Evolutionary conservation across 2,888 invertebrate species (phyloP).

Genomic region (Xestia ashworthii): DNA sequence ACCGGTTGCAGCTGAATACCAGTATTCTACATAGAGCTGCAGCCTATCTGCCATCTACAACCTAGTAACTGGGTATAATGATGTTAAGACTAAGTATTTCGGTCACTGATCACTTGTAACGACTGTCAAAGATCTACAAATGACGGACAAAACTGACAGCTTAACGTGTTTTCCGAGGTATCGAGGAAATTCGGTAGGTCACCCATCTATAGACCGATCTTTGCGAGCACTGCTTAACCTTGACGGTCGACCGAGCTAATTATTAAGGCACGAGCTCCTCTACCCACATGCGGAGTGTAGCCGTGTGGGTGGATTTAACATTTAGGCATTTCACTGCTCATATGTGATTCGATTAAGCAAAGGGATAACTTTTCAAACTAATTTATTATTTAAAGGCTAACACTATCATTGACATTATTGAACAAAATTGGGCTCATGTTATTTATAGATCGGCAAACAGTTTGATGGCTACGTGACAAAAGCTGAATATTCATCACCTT

Average conservation of each 20-base stretch:
- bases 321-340: neutral
- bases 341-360: constrained; percentile 17
- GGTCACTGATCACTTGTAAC: neutral
- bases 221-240: neutral
- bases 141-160: neutral
- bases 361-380: constrained; percentile 2
- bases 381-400: neutral
- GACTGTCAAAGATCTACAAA: neutral
- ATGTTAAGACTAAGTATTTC: neutral
- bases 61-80: neutral
- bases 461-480: neutral
- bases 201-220: neutral
- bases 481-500: too few species aligned
- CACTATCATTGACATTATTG: neutral
- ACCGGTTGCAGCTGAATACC: neutral
- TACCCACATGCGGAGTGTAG: neutral
- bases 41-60: too few species aligned
- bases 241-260: neutral
- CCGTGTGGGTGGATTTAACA: neutral
- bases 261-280: neutral
- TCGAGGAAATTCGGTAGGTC: neutral
- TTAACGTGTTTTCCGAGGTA: neutral
- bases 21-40: too few species aligned
- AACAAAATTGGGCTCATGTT: neutral
- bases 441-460: neutral